Conservation (phyloP, 30 jellyfish, hydroid and myxozoan species). For the Aurelia sp. region DNA sequence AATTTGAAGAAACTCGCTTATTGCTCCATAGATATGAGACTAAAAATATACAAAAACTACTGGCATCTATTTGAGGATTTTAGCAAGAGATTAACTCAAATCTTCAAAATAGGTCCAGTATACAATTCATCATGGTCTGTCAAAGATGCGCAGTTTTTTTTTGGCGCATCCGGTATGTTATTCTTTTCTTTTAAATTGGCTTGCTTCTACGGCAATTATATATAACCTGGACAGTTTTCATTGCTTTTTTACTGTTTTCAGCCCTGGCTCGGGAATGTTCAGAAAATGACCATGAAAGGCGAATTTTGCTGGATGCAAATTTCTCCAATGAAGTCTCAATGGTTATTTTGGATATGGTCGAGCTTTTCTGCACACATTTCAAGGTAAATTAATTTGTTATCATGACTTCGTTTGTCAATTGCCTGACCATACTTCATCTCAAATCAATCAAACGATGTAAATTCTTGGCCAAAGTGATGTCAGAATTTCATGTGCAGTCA, state of each 20-base stretch:
- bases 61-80: too few species aligned
- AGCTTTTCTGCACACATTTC: constrained; percentile 87
- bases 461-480: too few species aligned
- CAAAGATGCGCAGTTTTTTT: too few species aligned
- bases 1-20: too few species aligned
- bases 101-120: too few species aligned
- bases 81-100: too few species aligned
- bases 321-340: constrained; percentile 83
- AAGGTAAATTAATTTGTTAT: constrained; percentile 41
- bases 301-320: constrained; percentile 76
- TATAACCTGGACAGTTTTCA: not conserved
- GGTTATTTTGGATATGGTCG: constrained; percentile 85
- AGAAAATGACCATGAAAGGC: constrained; percentile 47
- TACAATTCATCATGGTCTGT: too few species aligned
- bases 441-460: too few species aligned
- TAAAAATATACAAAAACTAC: too few species aligned
- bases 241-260: constrained; percentile 8
- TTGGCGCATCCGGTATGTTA: too few species aligned
- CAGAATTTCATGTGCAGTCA: too few species aligned
- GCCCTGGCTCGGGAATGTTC: constrained; percentile 53
- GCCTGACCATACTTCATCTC: not conserved
- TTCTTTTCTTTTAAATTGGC: not conserved
- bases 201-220: not conserved
- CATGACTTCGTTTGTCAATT: not conserved
- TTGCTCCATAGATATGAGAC: too few species aligned